Evolutionary conservation across 1,140 invertebrate species (phyloP).

Genomic region (Uloborus diversus): DNA sequence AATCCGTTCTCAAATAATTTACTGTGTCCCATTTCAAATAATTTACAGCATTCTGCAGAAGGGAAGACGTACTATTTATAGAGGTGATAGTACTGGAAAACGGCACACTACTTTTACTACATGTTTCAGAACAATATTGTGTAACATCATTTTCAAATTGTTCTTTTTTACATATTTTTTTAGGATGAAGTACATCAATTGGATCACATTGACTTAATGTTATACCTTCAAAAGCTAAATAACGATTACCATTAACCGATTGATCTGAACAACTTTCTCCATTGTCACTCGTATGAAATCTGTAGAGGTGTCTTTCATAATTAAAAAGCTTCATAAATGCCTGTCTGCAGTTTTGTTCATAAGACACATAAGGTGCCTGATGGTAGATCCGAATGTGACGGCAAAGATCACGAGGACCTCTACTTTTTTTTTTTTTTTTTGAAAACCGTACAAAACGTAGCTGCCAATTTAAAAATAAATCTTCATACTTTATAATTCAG

Average conservation of each 20-base stretch:
- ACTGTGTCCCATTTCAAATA: slow-evolving; percentile 3
- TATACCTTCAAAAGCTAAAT: not conserved
- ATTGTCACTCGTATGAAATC: not conserved
- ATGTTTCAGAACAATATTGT: not conserved
- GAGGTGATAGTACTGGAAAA: not conserved
- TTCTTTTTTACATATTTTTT: not conserved
- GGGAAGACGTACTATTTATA: not conserved
- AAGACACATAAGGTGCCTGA: not conserved
- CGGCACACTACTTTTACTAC: slow-evolving; percentile 1
- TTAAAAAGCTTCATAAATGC: slow-evolving; percentile 6
- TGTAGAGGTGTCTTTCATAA: slow-evolving; percentile 2
- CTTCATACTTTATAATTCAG: not conserved
- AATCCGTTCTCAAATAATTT: not conserved
- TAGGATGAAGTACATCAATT: not conserved
- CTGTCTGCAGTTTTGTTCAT: not conserved
- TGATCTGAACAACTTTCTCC: not conserved
- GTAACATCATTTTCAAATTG: not conserved
- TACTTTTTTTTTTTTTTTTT: not conserved
- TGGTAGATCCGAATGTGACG: not conserved
- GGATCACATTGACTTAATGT: not conserved
- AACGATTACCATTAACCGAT: not conserved
- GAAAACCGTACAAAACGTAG: not conserved
- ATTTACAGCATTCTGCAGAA: not conserved
- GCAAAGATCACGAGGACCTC: not conserved
- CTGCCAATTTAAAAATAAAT: not conserved